Evolutionary conservation across 2,113 vertebrate species (phyloP).

Genomic region (Burhinus oedicnemus): DNA sequence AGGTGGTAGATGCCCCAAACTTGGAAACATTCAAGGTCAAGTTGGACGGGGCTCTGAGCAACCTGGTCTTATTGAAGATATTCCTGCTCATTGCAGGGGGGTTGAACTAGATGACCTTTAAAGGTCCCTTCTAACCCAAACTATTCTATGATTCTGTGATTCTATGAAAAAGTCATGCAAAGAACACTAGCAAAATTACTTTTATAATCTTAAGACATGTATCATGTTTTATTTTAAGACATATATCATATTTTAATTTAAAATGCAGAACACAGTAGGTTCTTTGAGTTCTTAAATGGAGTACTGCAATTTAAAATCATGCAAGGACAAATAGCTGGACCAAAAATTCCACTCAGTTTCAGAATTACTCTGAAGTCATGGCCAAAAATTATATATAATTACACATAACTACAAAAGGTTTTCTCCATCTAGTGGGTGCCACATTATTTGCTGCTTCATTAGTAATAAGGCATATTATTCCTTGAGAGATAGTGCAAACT

Average conservation of each 20-base stretch:
- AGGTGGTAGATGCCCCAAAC: background rate
- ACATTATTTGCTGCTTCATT: conserved; percentile 20
- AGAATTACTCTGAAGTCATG: conserved; percentile 34
- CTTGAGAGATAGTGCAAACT: conserved; percentile 1
- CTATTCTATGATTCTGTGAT: background rate
- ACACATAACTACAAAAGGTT: conserved; percentile 9
- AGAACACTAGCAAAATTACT: background rate
- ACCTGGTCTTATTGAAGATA: background rate
- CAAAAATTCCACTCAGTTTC: conserved; percentile 19
- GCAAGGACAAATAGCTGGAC: background rate
- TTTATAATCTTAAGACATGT: conserved; percentile 7
- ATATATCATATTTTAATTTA: conserved; percentile 30
- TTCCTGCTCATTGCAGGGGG: background rate
- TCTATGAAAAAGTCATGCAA: background rate
- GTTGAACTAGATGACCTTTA: background rate
- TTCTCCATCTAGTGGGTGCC: conserved; percentile 5
- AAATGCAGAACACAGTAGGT: background rate
- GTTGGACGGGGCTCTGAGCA: background rate
- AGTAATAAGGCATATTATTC: background rate
- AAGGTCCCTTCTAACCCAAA: background rate
- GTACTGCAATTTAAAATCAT: conserved; percentile 9
- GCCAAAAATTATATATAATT: conserved; percentile 47
- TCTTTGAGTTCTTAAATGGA: background rate
- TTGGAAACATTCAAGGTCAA: background rate
- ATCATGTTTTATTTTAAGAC: conserved; percentile 23